Evolutionary conservation across 2,888 invertebrate genomes (phyloP).

Genomic region (Drosophila recens): DNA sequence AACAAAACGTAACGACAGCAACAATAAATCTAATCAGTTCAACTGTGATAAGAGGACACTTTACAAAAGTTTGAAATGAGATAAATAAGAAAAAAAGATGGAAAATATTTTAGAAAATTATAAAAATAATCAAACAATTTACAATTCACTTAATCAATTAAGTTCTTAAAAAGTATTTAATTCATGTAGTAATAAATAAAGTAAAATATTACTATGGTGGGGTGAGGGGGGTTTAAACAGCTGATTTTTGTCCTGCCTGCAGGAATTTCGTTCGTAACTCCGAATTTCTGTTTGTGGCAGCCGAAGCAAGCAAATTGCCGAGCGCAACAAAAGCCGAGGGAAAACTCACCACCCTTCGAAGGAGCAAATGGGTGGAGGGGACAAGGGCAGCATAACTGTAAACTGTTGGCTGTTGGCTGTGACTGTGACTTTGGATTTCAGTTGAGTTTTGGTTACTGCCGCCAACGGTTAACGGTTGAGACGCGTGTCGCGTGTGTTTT

Average conservation of each 20-base stretch:
- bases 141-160: background rate
- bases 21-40: slow-evolving; percentile 5
- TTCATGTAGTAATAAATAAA: slow-evolving; percentile 15
- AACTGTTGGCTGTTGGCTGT: slow-evolving; percentile 54
- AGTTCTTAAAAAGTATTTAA: background rate
- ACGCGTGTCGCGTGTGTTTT: slow-evolving; percentile 51
- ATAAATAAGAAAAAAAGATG: too few relatives aligned
- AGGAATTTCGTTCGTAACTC: slow-evolving; percentile 63
- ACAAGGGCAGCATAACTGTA: slow-evolving; percentile 53
- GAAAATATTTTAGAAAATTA: background rate
- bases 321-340: slow-evolving; percentile 19
- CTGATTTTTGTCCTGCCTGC: slow-evolving; percentile 57
- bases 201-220: background rate
- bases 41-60: background rate
- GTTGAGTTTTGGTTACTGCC: slow-evolving; percentile 84
- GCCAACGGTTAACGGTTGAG: slow-evolving; percentile 71
- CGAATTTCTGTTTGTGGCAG: slow-evolving; percentile 56
- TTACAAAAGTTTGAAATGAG: too few relatives aligned
- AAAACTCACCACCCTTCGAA: slow-evolving; percentile 66
- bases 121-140: background rate
- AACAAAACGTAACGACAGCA: slow-evolving; percentile 50
- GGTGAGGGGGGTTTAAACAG: slow-evolving; percentile 51
- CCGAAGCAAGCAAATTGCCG: slow-evolving; percentile 35
- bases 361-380: background rate
- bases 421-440: slow-evolving; percentile 56